These are phyloP conservation scores for Oplegnathus fasciatus DNA, from an alignment of 2,113 vertebrate species.

Conservation along the genomic window DNA sequence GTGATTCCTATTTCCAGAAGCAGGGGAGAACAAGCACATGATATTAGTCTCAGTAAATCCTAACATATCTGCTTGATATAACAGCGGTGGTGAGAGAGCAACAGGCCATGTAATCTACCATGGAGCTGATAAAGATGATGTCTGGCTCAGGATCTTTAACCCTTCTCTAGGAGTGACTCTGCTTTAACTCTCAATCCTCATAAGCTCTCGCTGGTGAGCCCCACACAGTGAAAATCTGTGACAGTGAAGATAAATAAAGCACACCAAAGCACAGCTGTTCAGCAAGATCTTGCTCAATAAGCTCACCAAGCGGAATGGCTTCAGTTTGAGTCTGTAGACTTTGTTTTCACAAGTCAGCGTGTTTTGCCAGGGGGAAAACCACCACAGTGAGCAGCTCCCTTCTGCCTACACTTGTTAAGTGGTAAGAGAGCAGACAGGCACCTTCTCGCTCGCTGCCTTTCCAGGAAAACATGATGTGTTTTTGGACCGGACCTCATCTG, in stretches of 20 bases:
- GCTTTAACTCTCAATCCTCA: slow-evolving; percentile 16
- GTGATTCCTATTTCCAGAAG: slow-evolving; percentile 50
- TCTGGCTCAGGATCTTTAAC: slow-evolving; percentile 39
- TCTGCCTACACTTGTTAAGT: slow-evolving; percentile 60
- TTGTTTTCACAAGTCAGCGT: slow-evolving; percentile 53
- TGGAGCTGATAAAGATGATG: slow-evolving; percentile 44
- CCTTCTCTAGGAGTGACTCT: slow-evolving; percentile 5
- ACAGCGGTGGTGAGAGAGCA: slow-evolving; percentile 15
- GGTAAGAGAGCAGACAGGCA: slow-evolving; percentile 43
- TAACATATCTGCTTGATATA: slow-evolving; percentile 36
- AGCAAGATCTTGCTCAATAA: slow-evolving; percentile 18
- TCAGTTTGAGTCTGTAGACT: slow-evolving; percentile 40
- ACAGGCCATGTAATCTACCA: slow-evolving; percentile 38
- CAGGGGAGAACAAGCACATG: slow-evolving; percentile 65
- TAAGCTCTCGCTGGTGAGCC: slow-evolving; percentile 1
- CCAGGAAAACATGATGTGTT: slow-evolving; percentile 74
- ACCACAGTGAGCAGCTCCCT: slow-evolving; percentile 39
- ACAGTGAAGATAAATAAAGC: slow-evolving; percentile 40
- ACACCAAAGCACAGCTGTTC: slow-evolving; percentile 28
- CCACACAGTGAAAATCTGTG: not conserved
- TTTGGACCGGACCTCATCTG: slow-evolving; percentile 58
- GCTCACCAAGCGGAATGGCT: slow-evolving; percentile 13
- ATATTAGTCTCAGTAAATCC: slow-evolving; percentile 43
- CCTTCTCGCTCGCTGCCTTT: slow-evolving; percentile 42
- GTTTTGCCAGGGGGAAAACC: slow-evolving; percentile 43